These are phyloP conservation scores for Ormyrus thymus DNA, from an alignment of 2,888 invertebrate genomes.

Conservation along the genomic window DNA sequence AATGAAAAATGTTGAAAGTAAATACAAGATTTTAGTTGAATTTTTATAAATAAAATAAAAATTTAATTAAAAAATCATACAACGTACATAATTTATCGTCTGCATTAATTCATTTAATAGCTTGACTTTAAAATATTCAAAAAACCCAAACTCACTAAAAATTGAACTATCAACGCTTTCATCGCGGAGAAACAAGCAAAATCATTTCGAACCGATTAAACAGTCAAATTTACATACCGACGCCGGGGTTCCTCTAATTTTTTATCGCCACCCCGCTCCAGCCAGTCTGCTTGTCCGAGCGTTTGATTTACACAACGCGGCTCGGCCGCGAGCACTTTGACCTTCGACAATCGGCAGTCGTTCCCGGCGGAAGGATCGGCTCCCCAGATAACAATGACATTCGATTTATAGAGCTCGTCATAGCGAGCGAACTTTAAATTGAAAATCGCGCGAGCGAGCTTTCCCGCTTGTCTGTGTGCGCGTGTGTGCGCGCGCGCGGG, in stretches of 20 bases:
- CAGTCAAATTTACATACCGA: slow-evolving; percentile 2
- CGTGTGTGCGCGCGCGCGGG: too few species aligned
- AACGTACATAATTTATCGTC: too few species aligned
- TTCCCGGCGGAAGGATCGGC: neutral
- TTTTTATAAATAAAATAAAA: too few species aligned
- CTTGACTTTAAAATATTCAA: too few species aligned
- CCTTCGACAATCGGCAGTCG: slow-evolving; percentile 7
- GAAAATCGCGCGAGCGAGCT: slow-evolving; percentile 19
- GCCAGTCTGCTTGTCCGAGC: neutral
- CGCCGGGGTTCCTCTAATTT: neutral
- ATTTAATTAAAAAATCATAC: too few species aligned
- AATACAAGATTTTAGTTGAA: too few species aligned
- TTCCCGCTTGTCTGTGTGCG: too few species aligned
- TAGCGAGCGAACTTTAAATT: slow-evolving; percentile 37
- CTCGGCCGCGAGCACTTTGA: neutral
- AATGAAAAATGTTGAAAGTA: too few species aligned
- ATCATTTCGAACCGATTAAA: neutral
- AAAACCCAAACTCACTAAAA: too few species aligned
- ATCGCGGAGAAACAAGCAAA: too few species aligned
- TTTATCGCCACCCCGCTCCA: neutral
- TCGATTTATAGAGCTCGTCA: slow-evolving; percentile 50
- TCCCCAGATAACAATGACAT: slow-evolving; percentile 55
- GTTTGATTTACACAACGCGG: slow-evolving; percentile 17
- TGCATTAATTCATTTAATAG: too few species aligned
- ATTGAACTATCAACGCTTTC: too few species aligned